Conservation (phyloP, 2,113 vertebrate species). For the Barnardius zonarius region DNA sequence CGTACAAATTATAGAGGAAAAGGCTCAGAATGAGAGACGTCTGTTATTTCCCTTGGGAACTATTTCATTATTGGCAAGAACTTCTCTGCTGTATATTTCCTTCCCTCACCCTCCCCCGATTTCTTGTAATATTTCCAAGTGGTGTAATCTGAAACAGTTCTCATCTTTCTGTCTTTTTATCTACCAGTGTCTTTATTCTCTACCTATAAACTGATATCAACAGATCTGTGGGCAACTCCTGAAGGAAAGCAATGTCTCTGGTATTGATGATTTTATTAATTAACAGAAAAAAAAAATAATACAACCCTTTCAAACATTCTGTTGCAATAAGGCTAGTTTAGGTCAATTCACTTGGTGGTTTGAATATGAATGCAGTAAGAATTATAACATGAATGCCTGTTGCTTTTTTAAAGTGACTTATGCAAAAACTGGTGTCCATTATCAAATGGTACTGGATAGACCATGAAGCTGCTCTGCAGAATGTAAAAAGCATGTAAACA, state of each 20-base stretch:
- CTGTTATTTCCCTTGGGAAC: conserved; percentile 44
- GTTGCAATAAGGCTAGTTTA: not conserved
- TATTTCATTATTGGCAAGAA: conserved; percentile 47
- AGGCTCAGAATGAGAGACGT: conserved; percentile 25
- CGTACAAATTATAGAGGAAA: conserved; percentile 50
- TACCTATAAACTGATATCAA: not conserved
- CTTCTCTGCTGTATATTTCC: not conserved
- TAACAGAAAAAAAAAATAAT: not conserved
- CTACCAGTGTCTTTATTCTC: not conserved
- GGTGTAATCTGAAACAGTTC: conserved; percentile 9
- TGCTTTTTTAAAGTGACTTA: not conserved
- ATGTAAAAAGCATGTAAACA: conserved; percentile 60
- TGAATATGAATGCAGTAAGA: not conserved
- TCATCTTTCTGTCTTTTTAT: not conserved
- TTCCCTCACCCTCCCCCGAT: fast-evolving
- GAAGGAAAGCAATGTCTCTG: not conserved
- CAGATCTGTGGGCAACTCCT: not conserved
- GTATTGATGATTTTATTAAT: not conserved
- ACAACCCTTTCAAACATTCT: not conserved
- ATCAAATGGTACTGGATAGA: not conserved
- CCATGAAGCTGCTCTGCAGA: conserved; percentile 32
- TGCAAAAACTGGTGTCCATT: not conserved
- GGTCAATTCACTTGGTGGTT: not conserved
- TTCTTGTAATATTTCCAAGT: conserved; percentile 41
- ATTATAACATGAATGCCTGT: not conserved